Percentiles rank a stretch among this genome's conserved stretches.
Evolutionary conservation across 2,888 invertebrate genomes (phyloP).

Genomic region (Dryocosmus kuriphilus): DNA sequence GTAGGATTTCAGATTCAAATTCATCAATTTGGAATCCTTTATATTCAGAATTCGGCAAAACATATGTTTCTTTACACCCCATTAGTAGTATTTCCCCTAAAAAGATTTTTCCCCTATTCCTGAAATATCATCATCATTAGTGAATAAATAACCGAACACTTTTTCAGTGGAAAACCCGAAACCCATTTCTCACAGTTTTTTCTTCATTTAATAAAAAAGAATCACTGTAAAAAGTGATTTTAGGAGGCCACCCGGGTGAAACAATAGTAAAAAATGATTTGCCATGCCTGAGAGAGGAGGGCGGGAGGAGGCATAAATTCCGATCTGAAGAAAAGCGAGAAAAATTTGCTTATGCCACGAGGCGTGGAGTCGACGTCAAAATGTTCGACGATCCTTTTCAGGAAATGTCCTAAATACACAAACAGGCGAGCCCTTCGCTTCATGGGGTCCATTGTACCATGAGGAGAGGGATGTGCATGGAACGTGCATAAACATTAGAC

Average conservation of each 20-base stretch:
- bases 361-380: constrained; percentile 30
- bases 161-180: not conserved
- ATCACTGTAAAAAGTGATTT: not conserved
- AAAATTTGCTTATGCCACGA: constrained; percentile 32
- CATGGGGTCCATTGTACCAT: constrained; percentile 44
- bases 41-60: not conserved
- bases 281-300: constrained; percentile 1
- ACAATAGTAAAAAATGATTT: not conserved
- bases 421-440: constrained; percentile 36
- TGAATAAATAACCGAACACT: not conserved
- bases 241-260: not conserved
- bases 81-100: not conserved
- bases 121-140: not conserved
- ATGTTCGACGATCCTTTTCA: constrained; percentile 32
- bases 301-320: constrained; percentile 29
- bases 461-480: constrained; percentile 3
- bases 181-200: not conserved
- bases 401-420: constrained; percentile 51
- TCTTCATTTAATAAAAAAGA: not conserved
- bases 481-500: constrained; percentile 34
- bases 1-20: too few relatives aligned
- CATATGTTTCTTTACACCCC: not conserved
- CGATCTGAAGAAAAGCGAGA: constrained; percentile 15
- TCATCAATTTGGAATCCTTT: too few relatives aligned
- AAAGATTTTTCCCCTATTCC: not conserved